Base-by-base conservation (phyloP, 2,113 vertebrate genomes). In the Microtus montanus region DNA sequence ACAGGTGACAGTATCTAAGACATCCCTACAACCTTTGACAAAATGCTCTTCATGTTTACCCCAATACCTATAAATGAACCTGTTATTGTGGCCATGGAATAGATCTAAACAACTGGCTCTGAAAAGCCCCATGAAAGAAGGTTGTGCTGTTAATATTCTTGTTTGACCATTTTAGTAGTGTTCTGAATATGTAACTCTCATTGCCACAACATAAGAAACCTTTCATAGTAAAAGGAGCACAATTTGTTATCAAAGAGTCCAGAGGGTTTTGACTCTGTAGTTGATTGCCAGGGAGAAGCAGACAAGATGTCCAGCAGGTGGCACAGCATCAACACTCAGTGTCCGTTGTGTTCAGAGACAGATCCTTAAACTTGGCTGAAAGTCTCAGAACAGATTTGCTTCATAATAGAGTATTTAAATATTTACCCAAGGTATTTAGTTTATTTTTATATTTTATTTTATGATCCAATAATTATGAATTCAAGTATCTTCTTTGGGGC, bases 251-350 rank as follows among this genome's bases (percentile, higher is more conserved):
- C 71, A 52, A 44, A 3, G 1, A 68, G 30, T 47, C 24, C 28
- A 77, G 20, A 91, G 83, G 58, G 64, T 92, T 95, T 93, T 87
- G 58, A 58, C 19, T 58, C 19, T 20, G 58, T 58, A 7, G 58
- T 58, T 20, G 58, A 58, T 20, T 20, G 58, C 58, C 58, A 58
- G 58, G 19, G 58, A 58, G 95, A 87, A 95, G 77, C 49, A 74
- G 96, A 75, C 77, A 93, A 87, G 54, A 52, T 93, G 97, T 97
- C 98, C 98, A 91, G 98, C 95, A 98, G 98, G 97, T 98, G 98
- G 98, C 98, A 98, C 93, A 97, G 96, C 97, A 93, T 97, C 97
- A 98, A 98, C 98, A 96, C 94, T 84, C 35, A 97, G 44, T 83
- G 11, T 2, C 9, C 73, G 68, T 88, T 26, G 1, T 80, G n/a